phyloP scores from a whole-genome alignment of 2,797 vertebrate genomes.

The Syncerus caffer region DNA sequence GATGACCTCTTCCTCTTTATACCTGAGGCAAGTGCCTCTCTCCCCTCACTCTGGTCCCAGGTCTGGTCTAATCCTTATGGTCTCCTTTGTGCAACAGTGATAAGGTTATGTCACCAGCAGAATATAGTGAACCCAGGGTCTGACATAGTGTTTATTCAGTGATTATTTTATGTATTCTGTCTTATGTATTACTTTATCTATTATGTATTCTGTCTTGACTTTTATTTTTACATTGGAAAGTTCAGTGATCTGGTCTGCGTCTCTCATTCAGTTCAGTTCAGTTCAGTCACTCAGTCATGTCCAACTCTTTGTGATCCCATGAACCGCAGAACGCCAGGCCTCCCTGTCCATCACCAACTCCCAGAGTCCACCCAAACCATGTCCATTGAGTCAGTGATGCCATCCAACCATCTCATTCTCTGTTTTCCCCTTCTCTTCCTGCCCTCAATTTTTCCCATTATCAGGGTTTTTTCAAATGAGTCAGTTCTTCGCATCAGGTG shows the following conservation, averaged over 20 bases:
- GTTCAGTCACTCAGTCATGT: too few species aligned
- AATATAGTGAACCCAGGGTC: background rate
- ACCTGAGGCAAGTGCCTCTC: background rate
- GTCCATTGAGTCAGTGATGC: too few species aligned
- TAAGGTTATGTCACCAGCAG: background rate
- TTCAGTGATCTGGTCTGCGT: background rate
- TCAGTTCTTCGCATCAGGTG: too few species aligned
- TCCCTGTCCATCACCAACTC: too few species aligned
- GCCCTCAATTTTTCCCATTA: too few species aligned
- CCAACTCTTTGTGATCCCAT: too few species aligned
- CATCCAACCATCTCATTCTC: too few species aligned
- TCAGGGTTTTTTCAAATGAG: too few species aligned
- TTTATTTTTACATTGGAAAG: background rate
- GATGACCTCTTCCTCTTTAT: background rate
- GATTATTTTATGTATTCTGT: background rate
- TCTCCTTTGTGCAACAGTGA: background rate
- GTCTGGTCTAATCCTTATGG: background rate
- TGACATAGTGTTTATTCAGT: background rate
- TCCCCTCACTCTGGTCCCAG: background rate
- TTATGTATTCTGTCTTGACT: background rate
- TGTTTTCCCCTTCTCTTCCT: too few species aligned
- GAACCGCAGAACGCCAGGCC: too few species aligned
- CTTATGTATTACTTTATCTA: background rate
- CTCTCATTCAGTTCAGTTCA: background rate
- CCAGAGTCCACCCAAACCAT: too few species aligned